phyloP scores from a whole-genome alignment of 2,113 vertebrate species.

The Hiodon tergisus region DNA sequence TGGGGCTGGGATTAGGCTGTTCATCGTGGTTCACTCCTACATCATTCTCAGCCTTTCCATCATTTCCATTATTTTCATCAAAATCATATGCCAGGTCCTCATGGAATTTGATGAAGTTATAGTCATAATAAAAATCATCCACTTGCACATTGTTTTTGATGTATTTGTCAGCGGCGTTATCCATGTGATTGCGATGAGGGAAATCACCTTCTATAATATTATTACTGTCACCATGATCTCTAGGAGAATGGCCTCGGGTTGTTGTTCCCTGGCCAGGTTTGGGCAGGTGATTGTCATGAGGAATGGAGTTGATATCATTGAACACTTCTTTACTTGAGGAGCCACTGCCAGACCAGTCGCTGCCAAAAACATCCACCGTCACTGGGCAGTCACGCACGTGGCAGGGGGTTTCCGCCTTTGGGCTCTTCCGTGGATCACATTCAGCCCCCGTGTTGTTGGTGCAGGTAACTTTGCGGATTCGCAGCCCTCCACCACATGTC shows the following conservation, averaged over 20 bases:
- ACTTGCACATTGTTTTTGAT: constrained; percentile 60
- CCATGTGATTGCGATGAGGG: constrained; percentile 47
- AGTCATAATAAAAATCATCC: constrained; percentile 96
- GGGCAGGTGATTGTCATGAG: constrained; percentile 37
- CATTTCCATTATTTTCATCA: constrained; percentile 39
- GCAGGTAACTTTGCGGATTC: constrained; percentile 65
- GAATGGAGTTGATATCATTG: constrained; percentile 71
- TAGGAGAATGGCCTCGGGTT: constrained; percentile 36
- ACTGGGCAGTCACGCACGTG: constrained; percentile 52
- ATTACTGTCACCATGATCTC: constrained; percentile 46
- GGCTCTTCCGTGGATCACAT: constrained; percentile 66
- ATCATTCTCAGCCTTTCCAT: constrained; percentile 24
- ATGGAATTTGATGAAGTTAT: constrained; percentile 96
- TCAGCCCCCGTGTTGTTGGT: constrained; percentile 51
- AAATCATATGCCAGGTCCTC: constrained; percentile 77
- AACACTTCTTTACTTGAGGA: constrained; percentile 73
- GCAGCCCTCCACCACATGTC: constrained; percentile 71
- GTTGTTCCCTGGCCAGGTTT: constrained; percentile 30
- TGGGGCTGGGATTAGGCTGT: constrained; percentile 26
- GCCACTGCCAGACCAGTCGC: constrained; percentile 83
- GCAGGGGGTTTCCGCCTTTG: constrained; percentile 50
- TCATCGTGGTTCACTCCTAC: constrained; percentile 6
- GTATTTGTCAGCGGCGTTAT: constrained; percentile 46
- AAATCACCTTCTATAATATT: constrained; percentile 60
- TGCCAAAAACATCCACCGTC: constrained; percentile 31